A percentile compares a stretch with the other conserved stretches of the same genome.
These are phyloP conservation scores for Epinotia nisella DNA, from an alignment of 2,888 invertebrate species.

Conservation along the genomic window DNA sequence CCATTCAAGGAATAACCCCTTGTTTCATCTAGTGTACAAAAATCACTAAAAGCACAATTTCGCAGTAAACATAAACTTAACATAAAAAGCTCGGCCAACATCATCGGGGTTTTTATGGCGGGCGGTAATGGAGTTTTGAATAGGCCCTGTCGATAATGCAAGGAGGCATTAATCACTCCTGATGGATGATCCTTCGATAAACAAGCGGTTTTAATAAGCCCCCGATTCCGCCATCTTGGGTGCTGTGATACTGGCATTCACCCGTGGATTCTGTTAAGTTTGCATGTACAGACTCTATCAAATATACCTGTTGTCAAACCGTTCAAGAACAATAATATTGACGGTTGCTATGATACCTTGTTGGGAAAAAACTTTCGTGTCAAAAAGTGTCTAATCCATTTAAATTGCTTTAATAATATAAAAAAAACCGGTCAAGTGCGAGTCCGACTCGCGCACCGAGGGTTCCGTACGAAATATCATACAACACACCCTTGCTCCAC, in stretches of 20 bases:
- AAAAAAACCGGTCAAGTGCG: too few species aligned
- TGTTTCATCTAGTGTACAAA: neutral
- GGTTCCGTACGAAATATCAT: too few species aligned
- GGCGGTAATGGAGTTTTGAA: conserved; percentile 46
- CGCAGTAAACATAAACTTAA: conserved; percentile 18
- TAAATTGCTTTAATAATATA: too few species aligned
- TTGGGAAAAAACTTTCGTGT: too few species aligned
- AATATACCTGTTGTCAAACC: too few species aligned
- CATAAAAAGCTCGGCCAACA: conserved; percentile 32
- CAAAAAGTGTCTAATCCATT: too few species aligned
- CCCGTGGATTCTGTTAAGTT: neutral
- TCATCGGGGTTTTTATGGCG: conserved; percentile 27
- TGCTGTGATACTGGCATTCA: neutral
- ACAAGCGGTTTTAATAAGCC: conserved; percentile 44
- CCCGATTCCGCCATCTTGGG: conserved; percentile 25
- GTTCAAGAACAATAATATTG: too few species aligned
- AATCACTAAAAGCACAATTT: neutral
- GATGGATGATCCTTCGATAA: conserved; percentile 45
- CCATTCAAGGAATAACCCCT: too few species aligned
- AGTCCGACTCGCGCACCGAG: too few species aligned
- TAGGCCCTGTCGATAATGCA: conserved; percentile 44
- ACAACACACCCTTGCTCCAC: too few species aligned
- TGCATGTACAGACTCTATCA: too few species aligned
- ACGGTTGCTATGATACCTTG: too few species aligned
- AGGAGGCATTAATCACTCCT: conserved; percentile 43